Conservation (phyloP, 1,140 invertebrate genomes). For the Eupristina koningsbergeri region DNA sequence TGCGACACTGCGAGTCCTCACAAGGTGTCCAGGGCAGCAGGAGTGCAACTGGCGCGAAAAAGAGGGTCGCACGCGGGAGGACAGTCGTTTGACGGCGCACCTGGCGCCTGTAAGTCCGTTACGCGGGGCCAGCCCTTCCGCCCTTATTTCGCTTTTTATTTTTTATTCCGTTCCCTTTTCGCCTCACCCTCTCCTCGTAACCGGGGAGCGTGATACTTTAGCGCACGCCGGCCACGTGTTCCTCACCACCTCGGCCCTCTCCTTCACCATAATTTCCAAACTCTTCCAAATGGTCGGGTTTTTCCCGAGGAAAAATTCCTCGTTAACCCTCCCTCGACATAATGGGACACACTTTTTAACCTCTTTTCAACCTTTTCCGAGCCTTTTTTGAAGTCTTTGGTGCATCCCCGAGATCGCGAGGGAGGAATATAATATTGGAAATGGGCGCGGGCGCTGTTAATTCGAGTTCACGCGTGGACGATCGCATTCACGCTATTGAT, state of each 20-base stretch:
- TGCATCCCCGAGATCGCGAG: not conserved
- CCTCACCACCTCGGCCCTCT: not conserved
- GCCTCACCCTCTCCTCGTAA: not conserved
- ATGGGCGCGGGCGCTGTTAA: not conserved
- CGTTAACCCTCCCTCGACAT: not conserved
- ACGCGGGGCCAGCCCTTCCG: slow-evolving; percentile 1
- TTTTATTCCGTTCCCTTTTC: not conserved
- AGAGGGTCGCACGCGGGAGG: not conserved
- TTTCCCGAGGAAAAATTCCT: not conserved
- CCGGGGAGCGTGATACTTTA: slow-evolving; percentile 23
- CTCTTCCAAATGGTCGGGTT: slow-evolving; percentile 18
- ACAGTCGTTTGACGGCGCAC: slow-evolving; percentile 2
- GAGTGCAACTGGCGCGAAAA: not conserved
- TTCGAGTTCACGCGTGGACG: slow-evolving; percentile 53
- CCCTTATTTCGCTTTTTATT: not conserved
- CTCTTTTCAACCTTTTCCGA: not conserved
- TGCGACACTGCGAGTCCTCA: too few relatives aligned
- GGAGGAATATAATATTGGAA: not conserved
- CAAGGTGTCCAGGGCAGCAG: not conserved
- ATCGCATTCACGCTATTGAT: slow-evolving; percentile 60
- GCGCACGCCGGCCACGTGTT: slow-evolving; percentile 23
- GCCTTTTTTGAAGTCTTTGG: not conserved
- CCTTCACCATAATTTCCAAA: slow-evolving; percentile 25
- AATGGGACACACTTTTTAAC: too few relatives aligned
- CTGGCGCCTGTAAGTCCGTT: slow-evolving; percentile 36